Evolutionary conservation across 2,113 vertebrate genomes (phyloP).

Genomic region (Hippocampus abdominalis): DNA sequence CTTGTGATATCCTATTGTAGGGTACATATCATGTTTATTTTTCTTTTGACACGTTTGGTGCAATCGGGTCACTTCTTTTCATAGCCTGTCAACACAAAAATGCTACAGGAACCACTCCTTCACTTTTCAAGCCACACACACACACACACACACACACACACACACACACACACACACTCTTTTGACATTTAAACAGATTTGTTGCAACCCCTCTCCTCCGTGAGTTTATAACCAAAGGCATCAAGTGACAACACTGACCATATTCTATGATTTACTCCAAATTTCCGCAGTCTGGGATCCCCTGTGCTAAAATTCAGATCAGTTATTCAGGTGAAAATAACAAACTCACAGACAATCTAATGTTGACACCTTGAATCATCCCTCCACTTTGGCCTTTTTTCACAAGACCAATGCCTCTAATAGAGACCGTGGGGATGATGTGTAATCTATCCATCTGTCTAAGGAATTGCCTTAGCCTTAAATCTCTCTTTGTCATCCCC

Average conservation of each 20-base stretch:
- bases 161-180: background rate
- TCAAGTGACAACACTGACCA: background rate
- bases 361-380: background rate
- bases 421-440: conserved; percentile 52
- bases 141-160: background rate
- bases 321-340: background rate
- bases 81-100: background rate
- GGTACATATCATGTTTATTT: background rate
- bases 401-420: conserved; percentile 41
- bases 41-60: background rate
- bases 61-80: background rate
- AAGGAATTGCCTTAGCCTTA: conserved; percentile 35
- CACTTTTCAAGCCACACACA: too few relatives aligned
- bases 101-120: background rate
- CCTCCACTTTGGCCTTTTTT: conserved; percentile 2
- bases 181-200: background rate
- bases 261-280: background rate
- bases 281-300: background rate
- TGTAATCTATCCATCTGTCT: conserved; percentile 54
- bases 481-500: conserved; percentile 46
- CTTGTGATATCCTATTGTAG: background rate
- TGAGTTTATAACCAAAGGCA: too few relatives aligned
- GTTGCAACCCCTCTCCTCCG: background rate
- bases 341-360: background rate
- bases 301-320: background rate